Evolutionary conservation across 2,888 invertebrate species (phyloP).

Genomic region (Hyalella azteca): DNA sequence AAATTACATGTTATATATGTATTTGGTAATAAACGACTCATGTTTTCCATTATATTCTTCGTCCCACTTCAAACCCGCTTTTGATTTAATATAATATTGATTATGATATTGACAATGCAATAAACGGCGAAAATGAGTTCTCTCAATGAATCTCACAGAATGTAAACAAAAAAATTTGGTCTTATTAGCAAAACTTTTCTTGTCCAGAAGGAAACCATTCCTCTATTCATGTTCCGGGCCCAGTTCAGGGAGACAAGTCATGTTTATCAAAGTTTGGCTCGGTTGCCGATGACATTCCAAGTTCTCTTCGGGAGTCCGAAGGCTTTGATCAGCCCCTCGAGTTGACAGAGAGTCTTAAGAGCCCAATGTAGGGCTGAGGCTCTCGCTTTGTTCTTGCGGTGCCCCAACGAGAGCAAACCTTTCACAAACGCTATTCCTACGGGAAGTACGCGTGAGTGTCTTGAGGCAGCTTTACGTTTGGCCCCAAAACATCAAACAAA

Average conservation of each 20-base stretch:
- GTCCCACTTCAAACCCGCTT: no score
- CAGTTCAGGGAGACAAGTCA: neutral
- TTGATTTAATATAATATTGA: no score
- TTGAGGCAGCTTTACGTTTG: neutral
- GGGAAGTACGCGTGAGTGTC: neutral
- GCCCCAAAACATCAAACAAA: constrained; percentile 35
- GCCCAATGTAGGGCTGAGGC: constrained; percentile 12
- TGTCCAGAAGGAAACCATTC: constrained; percentile 2
- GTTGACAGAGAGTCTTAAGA: constrained; percentile 29
- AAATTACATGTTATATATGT: no score
- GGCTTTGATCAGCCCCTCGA: constrained; percentile 28
- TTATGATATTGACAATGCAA: no score
- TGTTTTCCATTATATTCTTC: no score
- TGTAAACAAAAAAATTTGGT: no score
- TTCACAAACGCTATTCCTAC: constrained; percentile 16
- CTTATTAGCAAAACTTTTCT: no score
- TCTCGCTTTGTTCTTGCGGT: constrained; percentile 16
- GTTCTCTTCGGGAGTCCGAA: neutral
- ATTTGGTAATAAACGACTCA: no score
- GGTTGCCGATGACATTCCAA: constrained; percentile 33
- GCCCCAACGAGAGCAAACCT: neutral
- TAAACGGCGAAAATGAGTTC: no score
- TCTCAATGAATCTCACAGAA: no score
- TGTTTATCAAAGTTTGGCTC: constrained; percentile 24
- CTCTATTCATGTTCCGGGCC: neutral